Evolutionary conservation across 2,797 vertebrate genomes (phyloP).

Genomic region (Gallirallus australis): DNA sequence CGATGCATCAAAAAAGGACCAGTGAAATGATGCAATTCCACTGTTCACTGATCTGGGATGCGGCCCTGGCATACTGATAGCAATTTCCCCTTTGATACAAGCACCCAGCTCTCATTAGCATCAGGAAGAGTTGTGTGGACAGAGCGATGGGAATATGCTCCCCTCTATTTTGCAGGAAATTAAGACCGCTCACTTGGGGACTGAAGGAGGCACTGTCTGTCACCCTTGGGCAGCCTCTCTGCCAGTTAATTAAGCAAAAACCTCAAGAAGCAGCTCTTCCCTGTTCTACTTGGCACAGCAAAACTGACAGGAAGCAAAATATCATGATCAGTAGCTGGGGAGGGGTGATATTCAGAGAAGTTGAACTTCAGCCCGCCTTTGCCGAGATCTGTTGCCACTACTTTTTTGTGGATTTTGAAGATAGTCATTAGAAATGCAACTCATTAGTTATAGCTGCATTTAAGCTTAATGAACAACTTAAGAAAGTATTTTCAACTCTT

Average conservation of each 20-base stretch:
- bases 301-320: constrained; percentile 40
- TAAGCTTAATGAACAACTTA: not conserved
- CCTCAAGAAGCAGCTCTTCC: constrained; percentile 30
- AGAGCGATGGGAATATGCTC: constrained; percentile 15
- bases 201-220: constrained; percentile 60
- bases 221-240: constrained; percentile 34
- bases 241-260: constrained; percentile 69
- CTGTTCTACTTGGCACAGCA: not conserved
- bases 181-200: constrained; percentile 45
- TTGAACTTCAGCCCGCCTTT: not conserved
- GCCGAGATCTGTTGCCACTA: not conserved
- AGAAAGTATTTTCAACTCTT: not conserved
- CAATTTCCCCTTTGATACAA: constrained; percentile 47
- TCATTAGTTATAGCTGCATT: not conserved
- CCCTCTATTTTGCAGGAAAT: constrained; percentile 55
- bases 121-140: constrained; percentile 43
- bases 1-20: not conserved
- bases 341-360: not conserved
- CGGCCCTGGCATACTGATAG: constrained; percentile 12
- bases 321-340: constrained; percentile 13
- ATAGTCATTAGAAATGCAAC: constrained; percentile 25
- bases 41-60: not conserved
- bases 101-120: constrained; percentile 64
- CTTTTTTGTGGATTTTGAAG: constrained; percentile 35
- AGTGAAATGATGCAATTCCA: not conserved